These are phyloP conservation scores for Tenthredo amoena DNA, from an alignment of 2,888 invertebrate genomes.

Conservation along the genomic window DNA sequence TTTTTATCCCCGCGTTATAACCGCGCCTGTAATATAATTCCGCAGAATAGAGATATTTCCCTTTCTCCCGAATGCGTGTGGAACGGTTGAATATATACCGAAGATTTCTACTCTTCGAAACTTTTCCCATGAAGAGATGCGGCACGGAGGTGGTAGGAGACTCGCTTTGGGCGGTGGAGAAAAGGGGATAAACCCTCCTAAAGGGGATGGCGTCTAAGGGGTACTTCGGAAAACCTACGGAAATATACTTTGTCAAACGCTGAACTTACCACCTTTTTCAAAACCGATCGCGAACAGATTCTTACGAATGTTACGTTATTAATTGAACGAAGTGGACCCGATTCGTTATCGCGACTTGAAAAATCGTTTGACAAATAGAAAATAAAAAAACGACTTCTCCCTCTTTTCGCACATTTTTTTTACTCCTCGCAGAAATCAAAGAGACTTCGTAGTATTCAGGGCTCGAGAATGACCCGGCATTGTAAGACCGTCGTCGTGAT, in stretches of 20 bases:
- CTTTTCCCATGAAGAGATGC: constrained; percentile 39
- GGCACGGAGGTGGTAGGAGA: constrained; percentile 1
- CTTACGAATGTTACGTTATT: background rate
- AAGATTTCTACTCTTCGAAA: background rate
- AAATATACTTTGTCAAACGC: constrained; percentile 16
- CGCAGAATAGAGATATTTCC: background rate
- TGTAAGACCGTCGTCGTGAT: background rate
- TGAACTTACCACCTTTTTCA: background rate
- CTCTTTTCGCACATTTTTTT: no score
- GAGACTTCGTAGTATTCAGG: no score
- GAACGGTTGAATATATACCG: background rate
- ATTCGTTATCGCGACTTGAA: no score
- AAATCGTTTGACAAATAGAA: no score
- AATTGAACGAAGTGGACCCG: background rate
- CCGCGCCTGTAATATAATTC: background rate
- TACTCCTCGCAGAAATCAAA: no score
- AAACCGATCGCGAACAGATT: background rate
- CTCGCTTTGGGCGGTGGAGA: constrained; percentile 5
- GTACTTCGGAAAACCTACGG: background rate
- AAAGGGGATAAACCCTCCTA: background rate
- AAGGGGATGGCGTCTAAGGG: constrained; percentile 34
- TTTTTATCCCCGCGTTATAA: background rate
- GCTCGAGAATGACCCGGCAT: no score
- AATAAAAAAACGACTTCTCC: no score
- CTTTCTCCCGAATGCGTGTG: background rate